A percentile compares a stretch with the other conserved stretches of the same genome.
phyloP scores from a whole-genome alignment of 2,797 vertebrate species.

The Liparis tanakae region DNA sequence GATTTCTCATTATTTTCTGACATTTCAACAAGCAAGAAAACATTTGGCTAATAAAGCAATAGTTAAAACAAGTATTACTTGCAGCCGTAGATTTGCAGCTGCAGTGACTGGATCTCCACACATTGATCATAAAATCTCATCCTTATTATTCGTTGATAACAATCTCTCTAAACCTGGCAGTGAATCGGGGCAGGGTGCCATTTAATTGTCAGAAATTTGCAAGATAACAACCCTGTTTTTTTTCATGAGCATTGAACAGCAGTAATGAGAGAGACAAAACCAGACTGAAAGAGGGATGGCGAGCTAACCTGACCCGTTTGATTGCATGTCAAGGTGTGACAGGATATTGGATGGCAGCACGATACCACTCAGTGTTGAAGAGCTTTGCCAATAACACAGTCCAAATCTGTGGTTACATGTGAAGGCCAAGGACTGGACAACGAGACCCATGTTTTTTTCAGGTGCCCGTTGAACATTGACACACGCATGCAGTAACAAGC shows the following conservation, averaged over 20 bases:
- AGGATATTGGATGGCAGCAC: constrained; percentile 47
- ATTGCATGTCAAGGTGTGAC: constrained; percentile 48
- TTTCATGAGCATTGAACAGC: constrained; percentile 6
- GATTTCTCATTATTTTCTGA: background rate
- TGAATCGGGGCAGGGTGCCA: background rate
- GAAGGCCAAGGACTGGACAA: constrained; percentile 59
- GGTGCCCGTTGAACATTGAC: constrained; percentile 68
- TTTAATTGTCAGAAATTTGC: constrained; percentile 6
- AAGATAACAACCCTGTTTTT: constrained; percentile 6
- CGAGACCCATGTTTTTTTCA: constrained; percentile 57
- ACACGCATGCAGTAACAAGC: constrained; percentile 40
- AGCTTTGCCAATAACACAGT: constrained; percentile 43
- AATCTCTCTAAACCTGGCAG: constrained; percentile 1
- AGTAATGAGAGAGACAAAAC: constrained; percentile 9
- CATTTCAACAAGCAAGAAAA: background rate
- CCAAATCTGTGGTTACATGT: constrained; percentile 65
- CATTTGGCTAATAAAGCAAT: background rate
- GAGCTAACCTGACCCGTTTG: constrained; percentile 26
- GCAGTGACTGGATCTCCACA: constrained; percentile 4
- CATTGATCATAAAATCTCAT: constrained; percentile 9
- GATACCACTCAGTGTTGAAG: constrained; percentile 48
- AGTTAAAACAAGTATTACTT: background rate
- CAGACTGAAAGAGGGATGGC: background rate
- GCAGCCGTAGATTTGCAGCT: background rate
- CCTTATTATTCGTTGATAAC: background rate